Percentiles rank a stretch among this genome's conserved stretches.
Evolutionary conservation across 2,113 vertebrate genomes (phyloP).

Genomic region (Eurystomus gularis): DNA sequence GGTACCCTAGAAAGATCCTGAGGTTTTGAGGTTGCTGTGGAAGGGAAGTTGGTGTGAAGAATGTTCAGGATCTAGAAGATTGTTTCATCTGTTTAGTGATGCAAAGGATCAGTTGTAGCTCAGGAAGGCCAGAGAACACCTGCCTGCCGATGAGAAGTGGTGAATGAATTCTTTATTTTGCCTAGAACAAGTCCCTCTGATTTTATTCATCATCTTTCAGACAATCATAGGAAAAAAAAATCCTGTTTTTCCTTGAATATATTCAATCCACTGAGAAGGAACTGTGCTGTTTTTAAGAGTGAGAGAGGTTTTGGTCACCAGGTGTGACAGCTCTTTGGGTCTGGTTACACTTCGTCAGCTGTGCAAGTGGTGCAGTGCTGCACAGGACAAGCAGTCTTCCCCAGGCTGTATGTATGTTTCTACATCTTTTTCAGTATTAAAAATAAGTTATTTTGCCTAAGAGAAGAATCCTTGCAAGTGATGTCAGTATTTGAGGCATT

Average conservation of each 20-base stretch:
- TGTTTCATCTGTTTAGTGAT: background rate
- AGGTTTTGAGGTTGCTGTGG: background rate
- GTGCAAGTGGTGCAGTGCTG: background rate
- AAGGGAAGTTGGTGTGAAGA: background rate
- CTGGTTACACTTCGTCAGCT: background rate
- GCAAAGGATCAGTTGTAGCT: background rate
- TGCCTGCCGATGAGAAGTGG: too few species aligned
- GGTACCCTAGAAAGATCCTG: background rate
- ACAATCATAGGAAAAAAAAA: background rate
- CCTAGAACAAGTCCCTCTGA: background rate
- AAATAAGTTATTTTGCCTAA: background rate
- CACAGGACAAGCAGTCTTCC: background rate
- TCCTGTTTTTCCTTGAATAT: background rate
- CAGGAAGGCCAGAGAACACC: background rate
- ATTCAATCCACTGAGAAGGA: background rate
- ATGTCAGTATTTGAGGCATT: background rate
- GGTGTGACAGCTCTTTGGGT: background rate
- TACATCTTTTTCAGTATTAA: background rate
- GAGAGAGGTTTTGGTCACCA: background rate
- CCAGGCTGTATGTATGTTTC: background rate
- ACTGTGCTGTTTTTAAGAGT: background rate
- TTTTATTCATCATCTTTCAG: rapidly evolving
- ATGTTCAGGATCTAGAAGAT: background rate
- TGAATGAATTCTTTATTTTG: background rate
- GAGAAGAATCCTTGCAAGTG: background rate